Evolutionary conservation across 1,140 invertebrate genomes (phyloP).

Genomic region (silkworm (Bombyx mori)): DNA sequence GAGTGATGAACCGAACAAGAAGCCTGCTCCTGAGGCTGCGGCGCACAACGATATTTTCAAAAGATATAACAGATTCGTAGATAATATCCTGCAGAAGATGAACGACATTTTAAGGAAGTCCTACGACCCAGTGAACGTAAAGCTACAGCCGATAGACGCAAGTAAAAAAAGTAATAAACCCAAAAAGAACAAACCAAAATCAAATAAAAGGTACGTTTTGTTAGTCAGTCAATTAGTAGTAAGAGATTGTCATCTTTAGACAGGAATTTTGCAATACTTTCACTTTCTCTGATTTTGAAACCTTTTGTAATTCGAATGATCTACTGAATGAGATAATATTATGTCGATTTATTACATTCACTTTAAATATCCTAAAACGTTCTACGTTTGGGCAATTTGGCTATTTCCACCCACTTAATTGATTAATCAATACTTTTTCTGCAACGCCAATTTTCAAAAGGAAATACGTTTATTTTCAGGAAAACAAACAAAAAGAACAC

Average conservation of each 20-base stretch:
- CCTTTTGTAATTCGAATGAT: too few species aligned
- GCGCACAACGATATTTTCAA: constrained; percentile 73
- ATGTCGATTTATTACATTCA: not conserved
- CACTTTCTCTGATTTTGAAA: too few species aligned
- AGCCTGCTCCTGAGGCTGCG: constrained; percentile 71
- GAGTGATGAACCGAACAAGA: constrained; percentile 38
- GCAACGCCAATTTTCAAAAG: too few species aligned
- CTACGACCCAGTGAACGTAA: constrained; percentile 87
- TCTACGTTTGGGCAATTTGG: not conserved
- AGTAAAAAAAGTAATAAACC: constrained; percentile 66
- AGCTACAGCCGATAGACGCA: constrained; percentile 75
- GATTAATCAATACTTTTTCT: too few species aligned
- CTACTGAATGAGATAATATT: not conserved
- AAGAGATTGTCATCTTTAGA: not conserved
- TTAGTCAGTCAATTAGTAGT: not conserved
- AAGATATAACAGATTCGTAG: constrained; percentile 87
- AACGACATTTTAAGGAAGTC: constrained; percentile 82
- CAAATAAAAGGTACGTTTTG: constrained; percentile 50
- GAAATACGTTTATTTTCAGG: constrained; percentile 24
- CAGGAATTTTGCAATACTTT: too few species aligned
- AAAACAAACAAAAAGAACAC: constrained; percentile 59
- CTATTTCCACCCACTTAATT: too few species aligned
- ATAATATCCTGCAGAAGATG: constrained; percentile 83
- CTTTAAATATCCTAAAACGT: not conserved
- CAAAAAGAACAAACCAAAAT: constrained; percentile 62